Percentiles rank a stretch among this genome's conserved stretches.
Conservation (phyloP, 53 echinoderm and acorn worm species). For the Glandiceps talaboti region DNA sequence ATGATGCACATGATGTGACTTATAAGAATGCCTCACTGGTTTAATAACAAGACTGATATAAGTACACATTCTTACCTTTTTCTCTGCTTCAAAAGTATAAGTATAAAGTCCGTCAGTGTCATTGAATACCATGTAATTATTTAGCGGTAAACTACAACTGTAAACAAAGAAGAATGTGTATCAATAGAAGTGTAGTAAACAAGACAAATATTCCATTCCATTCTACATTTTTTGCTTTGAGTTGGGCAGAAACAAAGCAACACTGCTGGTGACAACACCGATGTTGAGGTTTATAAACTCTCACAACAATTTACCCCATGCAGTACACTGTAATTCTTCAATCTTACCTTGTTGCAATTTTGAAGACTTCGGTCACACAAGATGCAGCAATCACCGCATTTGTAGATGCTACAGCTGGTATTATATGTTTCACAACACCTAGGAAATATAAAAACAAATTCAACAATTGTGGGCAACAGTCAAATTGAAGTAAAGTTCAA, state of each 20-base stretch:
- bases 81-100: constrained; percentile 99
- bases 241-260: too few species aligned
- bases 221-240: too few species aligned
- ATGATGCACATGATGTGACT: neutral
- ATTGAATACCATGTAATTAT: constrained; percentile 99
- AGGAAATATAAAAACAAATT: too few species aligned
- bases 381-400: constrained; percentile 94
- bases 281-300: too few species aligned
- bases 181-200: too few species aligned
- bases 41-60: neutral
- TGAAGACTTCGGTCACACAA: constrained; percentile 97
- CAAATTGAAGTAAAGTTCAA: too few species aligned
- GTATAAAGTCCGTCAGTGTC: constrained; percentile 95
- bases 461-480: too few species aligned
- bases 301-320: too few species aligned
- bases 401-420: constrained; percentile 96
- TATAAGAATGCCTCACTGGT: neutral
- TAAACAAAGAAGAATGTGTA: too few species aligned
- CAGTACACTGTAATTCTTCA: too few species aligned
- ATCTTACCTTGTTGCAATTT: constrained; percentile 82
- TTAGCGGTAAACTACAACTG: constrained; percentile 89
- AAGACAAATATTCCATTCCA: too few species aligned
- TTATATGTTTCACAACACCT: constrained; percentile 96
- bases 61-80: constrained; percentile 39
- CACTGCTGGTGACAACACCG: too few species aligned